Evolutionary conservation across 1,140 invertebrate genomes (phyloP), one percentile per base, ranked within the genome.

Genomic region (Batillaria attramentaria): DNA sequence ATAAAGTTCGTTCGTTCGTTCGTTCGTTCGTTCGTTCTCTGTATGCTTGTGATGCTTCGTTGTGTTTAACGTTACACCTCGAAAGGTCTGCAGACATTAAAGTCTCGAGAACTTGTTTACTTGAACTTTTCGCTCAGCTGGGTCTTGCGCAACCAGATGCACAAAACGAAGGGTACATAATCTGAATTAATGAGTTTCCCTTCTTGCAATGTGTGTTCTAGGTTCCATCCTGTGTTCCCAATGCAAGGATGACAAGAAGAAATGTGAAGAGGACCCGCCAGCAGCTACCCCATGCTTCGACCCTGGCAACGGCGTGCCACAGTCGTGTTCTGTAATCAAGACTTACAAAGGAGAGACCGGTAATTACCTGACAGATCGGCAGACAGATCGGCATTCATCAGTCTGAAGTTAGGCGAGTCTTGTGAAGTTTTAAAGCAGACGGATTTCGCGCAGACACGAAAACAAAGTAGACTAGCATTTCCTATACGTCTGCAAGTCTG

Each of bases 181-280:
- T 18, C 1, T 35, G 37, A 6, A 33, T 16, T 1, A 68, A 8
- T 33, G 8, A 31, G 28, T 28, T 8, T 20, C 24, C 3, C 13
- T 41, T 42, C 42, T 4, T 39, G 13, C 31, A 42, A 3, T 31
- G 28, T 35, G 20, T 10, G n/a, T n/a, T n/a, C n/a, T 57, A 75
- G 73, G 73, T 0, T 13, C 54, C 37, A 75, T 75, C 73, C 8
- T 75, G 18, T 75, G 73, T 37, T 75, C 73, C 1, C 73, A 75
- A 57, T 75, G 73, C 37, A 57, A 16, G 37, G 37, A 57, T 33
- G 39, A 62, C 16, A 20, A 75, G 20, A 39, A 50, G 37, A 33
- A 62, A 20, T 75, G 73, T 31, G 73, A 60, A 24, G 73, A 65
- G n/a, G 33, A 62, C 2, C 73, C 73, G 8, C 73, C 73, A 10